Base-by-base conservation (phyloP, 2,797 vertebrate genomes). In the Hephaestus fuliginosus region DNA sequence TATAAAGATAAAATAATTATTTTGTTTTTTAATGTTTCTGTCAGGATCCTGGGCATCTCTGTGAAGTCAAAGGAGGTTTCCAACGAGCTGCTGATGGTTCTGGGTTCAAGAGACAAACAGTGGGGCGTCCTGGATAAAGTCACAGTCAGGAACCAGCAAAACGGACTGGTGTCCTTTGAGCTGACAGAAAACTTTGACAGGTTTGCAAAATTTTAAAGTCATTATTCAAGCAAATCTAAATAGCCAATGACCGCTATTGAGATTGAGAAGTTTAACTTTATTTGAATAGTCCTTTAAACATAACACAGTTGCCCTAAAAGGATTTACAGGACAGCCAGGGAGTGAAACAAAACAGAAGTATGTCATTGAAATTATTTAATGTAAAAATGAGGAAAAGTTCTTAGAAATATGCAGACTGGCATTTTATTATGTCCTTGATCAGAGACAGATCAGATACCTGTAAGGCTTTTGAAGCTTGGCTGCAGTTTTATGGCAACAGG, bases 141-240 rank as follows among this genome's bases (percentile, higher is more conserved):
- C 52, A 18, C 77, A 0, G 90, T 96, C 72, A 95, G 93, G 88
- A 96, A 94, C 74, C 70, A 92, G 79, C 93, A 91, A 78, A 97
- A 94, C 0, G 96, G 96, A 22, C 93, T 97, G 71, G 94, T 97
- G 81, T 95, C 96, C n/a, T 97, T 98, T 90, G 95, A 97, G 84
- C 41, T 98, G 70, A 78, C 57, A 0, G 94, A 97, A 80, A 95
- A 93, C 81, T 91, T 96, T 85, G 96, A 97, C 79, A 96, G 96
- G 97, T 97, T 53, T 48, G 82, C 18, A 62, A 11, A 14, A n/a
- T 43, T 25, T 39, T 46, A 28, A 58, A 62, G 18, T 7, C 8
- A 30, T 13, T 0, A 39, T 3, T n/a, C 7, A 12, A 22, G 10
- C 39, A 30, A 33, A 51, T 55, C 2, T 3, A 39, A 41, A 52